These are phyloP conservation scores for Halocaridina rubra DNA, from an alignment of 2,888 invertebrate genomes.

Conservation along the genomic window DNA sequence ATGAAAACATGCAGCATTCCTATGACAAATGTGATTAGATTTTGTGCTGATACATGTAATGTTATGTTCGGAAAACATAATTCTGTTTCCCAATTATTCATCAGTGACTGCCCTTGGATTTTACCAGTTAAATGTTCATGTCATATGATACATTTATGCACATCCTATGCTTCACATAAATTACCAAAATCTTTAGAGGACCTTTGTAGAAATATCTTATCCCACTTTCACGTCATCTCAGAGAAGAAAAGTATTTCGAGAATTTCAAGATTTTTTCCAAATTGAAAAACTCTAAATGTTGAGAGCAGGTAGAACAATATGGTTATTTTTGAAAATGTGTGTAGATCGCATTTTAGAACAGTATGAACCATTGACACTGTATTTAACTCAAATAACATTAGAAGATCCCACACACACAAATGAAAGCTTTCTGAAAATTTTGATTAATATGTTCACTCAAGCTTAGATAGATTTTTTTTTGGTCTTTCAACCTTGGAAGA, in stretches of 20 bases:
- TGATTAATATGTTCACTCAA: not conserved
- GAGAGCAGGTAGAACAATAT: not conserved
- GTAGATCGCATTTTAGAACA: not conserved
- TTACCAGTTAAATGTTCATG: not conserved
- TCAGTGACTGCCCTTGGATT: constrained; percentile 1
- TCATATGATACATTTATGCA: not conserved
- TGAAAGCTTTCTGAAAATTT: not conserved
- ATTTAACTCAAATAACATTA: not conserved
- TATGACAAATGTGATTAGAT: not conserved
- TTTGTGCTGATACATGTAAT: not conserved
- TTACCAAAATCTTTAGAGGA: not conserved
- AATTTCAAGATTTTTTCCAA: not conserved
- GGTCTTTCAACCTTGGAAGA: not conserved
- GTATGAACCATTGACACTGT: not conserved
- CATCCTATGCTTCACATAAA: not conserved
- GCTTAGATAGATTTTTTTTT: not conserved
- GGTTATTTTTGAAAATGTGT: not conserved
- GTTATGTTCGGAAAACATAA: constrained; percentile 1
- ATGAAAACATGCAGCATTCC: not conserved
- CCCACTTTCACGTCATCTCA: not conserved
- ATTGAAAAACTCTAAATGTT: not conserved
- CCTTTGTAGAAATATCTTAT: not conserved
- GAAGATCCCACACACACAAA: not conserved
- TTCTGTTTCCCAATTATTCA: not conserved
- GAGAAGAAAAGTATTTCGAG: not conserved